phyloP scores from a whole-genome alignment of 2,113 vertebrate species.

The Malurus melanocephalus region DNA sequence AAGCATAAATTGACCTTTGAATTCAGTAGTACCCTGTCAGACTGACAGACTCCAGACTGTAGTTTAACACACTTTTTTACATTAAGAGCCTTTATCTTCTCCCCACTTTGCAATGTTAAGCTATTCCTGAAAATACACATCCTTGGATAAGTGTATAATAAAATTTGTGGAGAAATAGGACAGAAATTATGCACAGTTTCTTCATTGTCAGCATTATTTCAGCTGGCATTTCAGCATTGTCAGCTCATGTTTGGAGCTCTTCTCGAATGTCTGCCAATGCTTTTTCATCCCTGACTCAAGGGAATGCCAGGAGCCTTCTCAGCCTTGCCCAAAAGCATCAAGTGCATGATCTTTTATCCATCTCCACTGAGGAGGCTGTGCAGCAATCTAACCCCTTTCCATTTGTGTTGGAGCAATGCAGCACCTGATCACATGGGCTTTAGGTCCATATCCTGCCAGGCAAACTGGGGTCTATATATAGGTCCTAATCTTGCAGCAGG shows the following conservation, averaged over 20 bases:
- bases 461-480: not conserved
- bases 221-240: not conserved
- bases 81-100: not conserved
- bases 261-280: not conserved
- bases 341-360: not conserved
- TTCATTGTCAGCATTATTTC: not conserved
- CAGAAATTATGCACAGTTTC: not conserved
- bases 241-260: not conserved
- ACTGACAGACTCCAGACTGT: not conserved
- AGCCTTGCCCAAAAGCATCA: not conserved
- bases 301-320: not conserved
- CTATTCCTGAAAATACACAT: not conserved
- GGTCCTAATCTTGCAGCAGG: not conserved
- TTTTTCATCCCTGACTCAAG: not conserved
- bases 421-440: not conserved
- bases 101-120: not conserved
- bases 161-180: not conserved
- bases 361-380: not conserved
- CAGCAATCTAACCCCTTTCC: not conserved
- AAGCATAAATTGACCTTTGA: not conserved
- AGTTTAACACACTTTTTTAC: not conserved
- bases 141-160: not conserved
- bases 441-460: not conserved
- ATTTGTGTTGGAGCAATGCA: not conserved
- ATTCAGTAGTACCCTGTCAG: not conserved